phyloP scores from a whole-genome alignment of 2,113 vertebrate species.

The Syngnathoides biaculeatus region DNA sequence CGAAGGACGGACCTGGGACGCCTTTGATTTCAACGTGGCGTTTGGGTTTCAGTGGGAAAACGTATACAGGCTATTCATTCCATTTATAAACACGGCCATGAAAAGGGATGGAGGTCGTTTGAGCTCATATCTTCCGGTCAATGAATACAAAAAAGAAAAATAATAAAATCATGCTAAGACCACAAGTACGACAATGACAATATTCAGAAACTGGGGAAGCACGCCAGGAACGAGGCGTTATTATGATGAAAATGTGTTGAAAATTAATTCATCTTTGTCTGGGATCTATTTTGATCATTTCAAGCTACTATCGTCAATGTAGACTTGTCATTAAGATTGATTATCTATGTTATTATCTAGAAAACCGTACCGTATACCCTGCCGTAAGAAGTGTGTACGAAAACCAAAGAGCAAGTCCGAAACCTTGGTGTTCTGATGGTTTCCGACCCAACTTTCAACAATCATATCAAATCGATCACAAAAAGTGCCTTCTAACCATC shows the following conservation, averaged over 20 bases:
- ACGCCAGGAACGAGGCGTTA: neutral
- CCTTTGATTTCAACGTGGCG: constrained; percentile 2
- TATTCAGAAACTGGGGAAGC: neutral
- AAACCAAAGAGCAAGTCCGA: no score
- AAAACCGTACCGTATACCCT: no score
- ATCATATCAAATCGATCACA: no score
- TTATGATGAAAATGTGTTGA: neutral
- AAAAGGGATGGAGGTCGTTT: neutral
- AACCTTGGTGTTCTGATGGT: no score
- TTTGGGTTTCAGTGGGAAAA: neutral
- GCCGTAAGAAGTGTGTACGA: no score
- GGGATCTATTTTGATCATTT: neutral
- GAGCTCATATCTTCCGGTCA: neutral
- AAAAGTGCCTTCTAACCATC: no score
- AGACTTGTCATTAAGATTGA: neutral
- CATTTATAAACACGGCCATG: constrained; percentile 3
- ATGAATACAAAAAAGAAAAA: neutral
- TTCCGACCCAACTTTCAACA: no score
- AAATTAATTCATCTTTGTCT: neutral
- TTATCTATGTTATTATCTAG: neutral
- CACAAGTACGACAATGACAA: neutral
- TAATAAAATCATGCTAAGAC: neutral
- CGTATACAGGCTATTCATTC: neutral
- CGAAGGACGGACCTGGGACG: neutral
- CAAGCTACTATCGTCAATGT: neutral